Evolutionary conservation across 1,140 invertebrate genomes (phyloP), one percentile per base, ranked within the genome.

Genomic region (Megalopta genalis): DNA sequence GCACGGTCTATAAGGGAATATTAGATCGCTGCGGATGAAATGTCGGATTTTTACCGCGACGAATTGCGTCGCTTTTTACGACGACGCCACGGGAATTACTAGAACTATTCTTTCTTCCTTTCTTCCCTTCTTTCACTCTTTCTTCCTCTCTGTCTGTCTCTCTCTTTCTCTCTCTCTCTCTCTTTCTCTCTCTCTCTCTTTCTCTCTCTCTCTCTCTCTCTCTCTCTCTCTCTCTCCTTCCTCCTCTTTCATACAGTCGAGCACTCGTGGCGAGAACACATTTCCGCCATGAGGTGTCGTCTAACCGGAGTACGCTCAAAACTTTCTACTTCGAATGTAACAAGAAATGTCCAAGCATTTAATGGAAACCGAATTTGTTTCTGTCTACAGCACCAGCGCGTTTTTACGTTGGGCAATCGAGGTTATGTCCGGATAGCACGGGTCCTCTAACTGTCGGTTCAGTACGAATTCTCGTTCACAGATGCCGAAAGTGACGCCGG

Each of bases 1-100:
- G 68, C 76, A 72, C 25, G 60, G 59, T 78, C 68, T 72, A 64
- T 77, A 77, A 77, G 66, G 27, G 74, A 77, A 77, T 77, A 77
- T 70, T 77, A 70, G 74, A 77, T 77, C 74, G 64, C 39, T 62
- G 66, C 74, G 66, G 66, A 49, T 42, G 49, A 78, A 81, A 81
- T 54, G 63, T 64, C 68, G 76, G 76, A 78, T 72, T 71, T 78
- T 77, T 42, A 25, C 32, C 57, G 42, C 57, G 27, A 25, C 25
- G 57, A 49, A 37, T 62, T 18, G 64, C 73, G 64, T 59, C 52
- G 52, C 52, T 65, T 32, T 76, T 39, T 25, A 49, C 37, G 14
- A 32, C 25, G 23, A 46, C 64, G 10, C 42, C 23, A 37, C 64
- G 52, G 59, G 52, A 60, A 77, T 76, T 68, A 77, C 69, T 77